Conservation (phyloP, 2,888 invertebrate genomes). For the Thereva unica region DNA sequence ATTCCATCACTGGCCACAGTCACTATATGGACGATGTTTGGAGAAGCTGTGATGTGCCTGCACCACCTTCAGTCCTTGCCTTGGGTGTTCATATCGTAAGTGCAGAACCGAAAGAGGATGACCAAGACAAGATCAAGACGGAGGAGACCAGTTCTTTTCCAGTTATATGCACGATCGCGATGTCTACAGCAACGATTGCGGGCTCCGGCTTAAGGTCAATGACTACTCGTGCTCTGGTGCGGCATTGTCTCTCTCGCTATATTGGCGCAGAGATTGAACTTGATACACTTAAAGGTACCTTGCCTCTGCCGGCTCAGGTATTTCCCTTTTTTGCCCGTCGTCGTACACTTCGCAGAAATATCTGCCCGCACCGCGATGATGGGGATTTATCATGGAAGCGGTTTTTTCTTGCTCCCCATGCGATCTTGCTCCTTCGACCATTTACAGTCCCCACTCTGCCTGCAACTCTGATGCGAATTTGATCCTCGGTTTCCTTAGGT, state of each 20-base stretch:
- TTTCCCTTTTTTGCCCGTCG: constrained; percentile 7
- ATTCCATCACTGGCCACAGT: too few relatives aligned
- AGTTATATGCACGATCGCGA: constrained; percentile 14
- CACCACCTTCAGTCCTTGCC: too few relatives aligned
- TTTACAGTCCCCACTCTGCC: too few relatives aligned
- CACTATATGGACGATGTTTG: too few relatives aligned
- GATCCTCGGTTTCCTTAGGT: background rate
- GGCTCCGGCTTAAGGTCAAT: constrained; percentile 15
- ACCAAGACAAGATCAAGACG: too few relatives aligned
- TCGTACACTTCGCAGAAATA: constrained; percentile 4
- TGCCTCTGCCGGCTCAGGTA: background rate
- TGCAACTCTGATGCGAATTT: background rate
- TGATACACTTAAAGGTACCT: constrained; percentile 8
- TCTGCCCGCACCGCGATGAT: too few relatives aligned
- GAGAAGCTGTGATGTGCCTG: too few relatives aligned
- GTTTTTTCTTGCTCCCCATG: constrained; percentile 5
- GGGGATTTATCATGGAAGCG: background rate
- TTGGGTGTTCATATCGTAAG: too few relatives aligned
- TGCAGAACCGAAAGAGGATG: too few relatives aligned
- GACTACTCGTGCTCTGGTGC: constrained; percentile 13
- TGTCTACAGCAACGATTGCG: constrained; percentile 3
- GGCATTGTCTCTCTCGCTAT: constrained; percentile 14
- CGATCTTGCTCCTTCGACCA: background rate
- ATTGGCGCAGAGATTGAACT: background rate
- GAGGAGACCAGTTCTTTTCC: constrained; percentile 14